Evolutionary conservation across 2,113 vertebrate genomes (phyloP).

Genomic region (Cyphomyrus discorhynchus): DNA sequence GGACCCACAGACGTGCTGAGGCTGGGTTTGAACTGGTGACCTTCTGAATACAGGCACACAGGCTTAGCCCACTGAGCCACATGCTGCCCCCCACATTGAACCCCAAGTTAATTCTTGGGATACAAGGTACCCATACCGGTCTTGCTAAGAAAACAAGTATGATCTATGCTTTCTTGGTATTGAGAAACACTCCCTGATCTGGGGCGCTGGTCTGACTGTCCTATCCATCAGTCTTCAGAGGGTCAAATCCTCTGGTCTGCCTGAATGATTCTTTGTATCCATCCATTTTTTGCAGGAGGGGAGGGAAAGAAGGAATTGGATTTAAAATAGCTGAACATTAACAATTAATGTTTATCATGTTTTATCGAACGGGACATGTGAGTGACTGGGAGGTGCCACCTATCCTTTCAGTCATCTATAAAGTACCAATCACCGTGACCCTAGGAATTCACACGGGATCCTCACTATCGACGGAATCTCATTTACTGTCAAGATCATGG

Average conservation of each 20-base stretch:
- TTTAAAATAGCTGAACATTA: not conserved
- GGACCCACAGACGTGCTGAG: too few species aligned
- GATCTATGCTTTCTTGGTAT: not conserved
- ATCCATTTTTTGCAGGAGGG: not conserved
- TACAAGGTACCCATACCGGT: not conserved
- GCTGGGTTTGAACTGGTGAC: too few species aligned
- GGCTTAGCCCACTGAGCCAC: too few species aligned
- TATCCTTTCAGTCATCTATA: constrained; percentile 21
- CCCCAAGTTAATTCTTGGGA: not conserved
- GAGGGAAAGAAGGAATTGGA: not conserved
- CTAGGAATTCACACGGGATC: not conserved
- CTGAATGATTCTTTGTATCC: not conserved
- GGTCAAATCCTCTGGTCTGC: not conserved
- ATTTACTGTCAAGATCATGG: not conserved
- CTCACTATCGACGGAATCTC: not conserved
- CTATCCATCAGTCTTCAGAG: not conserved
- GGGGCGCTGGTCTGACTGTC: not conserved
- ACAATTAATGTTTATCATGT: constrained; percentile 12
- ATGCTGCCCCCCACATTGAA: not conserved
- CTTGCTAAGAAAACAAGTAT: not conserved
- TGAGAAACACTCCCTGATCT: not conserved
- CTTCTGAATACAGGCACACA: too few species aligned
- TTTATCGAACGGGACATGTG: constrained; percentile 23
- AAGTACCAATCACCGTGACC: not conserved
- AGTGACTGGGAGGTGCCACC: constrained; percentile 15